Conservation (phyloP, 2,113 vertebrate species). For the Paradoxurus hermaphroditus region DNA sequence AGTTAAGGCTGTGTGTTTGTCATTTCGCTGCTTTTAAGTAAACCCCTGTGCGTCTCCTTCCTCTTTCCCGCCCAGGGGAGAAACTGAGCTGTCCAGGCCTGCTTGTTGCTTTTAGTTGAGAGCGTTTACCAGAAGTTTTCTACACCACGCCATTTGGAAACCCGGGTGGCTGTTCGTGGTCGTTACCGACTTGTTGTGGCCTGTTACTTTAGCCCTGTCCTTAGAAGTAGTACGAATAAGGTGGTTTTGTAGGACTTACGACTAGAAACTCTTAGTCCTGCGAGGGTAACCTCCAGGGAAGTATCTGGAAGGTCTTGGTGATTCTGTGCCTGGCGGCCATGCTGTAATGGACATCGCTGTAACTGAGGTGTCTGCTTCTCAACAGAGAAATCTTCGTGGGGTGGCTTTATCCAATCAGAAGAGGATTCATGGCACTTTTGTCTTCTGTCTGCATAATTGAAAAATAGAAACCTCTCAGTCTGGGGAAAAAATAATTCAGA, state of each 20-base stretch:
- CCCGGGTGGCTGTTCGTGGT: background rate
- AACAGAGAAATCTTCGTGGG: background rate
- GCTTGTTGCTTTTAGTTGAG: background rate
- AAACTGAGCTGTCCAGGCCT: background rate
- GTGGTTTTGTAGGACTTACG: background rate
- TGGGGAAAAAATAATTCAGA: background rate
- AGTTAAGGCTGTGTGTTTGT: background rate
- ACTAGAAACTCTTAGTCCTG: background rate
- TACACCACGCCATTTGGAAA: background rate
- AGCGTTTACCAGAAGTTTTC: background rate
- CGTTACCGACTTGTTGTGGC: background rate
- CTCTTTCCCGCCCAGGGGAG: background rate
- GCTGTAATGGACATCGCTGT: background rate
- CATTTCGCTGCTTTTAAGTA: background rate
- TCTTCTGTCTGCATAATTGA: background rate
- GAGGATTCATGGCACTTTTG: background rate
- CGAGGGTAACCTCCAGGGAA: background rate
- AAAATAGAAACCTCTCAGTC: constrained; percentile 32
- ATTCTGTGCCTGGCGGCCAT: background rate
- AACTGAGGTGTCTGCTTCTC: background rate
- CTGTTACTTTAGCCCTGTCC: background rate
- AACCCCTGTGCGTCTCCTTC: background rate
- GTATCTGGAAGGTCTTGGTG: background rate
- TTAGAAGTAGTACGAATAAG: background rate
- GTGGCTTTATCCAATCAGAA: background rate